Evolutionary conservation across 2,113 vertebrate species (phyloP).

Genomic region (Apodemus sylvaticus): DNA sequence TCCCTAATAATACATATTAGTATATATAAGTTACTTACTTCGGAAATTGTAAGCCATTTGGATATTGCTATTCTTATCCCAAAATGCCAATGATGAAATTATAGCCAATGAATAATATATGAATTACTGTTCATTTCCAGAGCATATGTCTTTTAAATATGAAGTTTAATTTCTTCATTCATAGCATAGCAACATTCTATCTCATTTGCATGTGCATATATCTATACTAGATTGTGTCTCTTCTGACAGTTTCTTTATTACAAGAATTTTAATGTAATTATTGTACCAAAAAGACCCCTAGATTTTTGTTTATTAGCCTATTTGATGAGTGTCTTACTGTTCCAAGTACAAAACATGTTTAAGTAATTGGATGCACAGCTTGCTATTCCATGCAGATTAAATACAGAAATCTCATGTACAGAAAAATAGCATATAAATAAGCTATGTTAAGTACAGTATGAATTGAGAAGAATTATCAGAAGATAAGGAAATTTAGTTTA

Average conservation of each 20-base stretch:
- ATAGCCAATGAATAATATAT: background rate
- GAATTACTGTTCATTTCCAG: background rate
- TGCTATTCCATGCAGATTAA: conserved; percentile 73
- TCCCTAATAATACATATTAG: background rate
- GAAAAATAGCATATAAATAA: conserved; percentile 63
- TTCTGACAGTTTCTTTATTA: background rate
- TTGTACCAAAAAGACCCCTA: conserved; percentile 65
- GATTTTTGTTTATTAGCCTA: conserved; percentile 66
- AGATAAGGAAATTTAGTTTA: background rate
- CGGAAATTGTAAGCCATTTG: background rate
- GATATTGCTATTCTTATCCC: background rate
- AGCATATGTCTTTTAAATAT: conserved; percentile 7
- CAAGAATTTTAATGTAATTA: conserved; percentile 57
- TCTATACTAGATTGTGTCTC: conserved; percentile 41
- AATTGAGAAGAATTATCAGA: conserved; percentile 12
- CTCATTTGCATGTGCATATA: background rate
- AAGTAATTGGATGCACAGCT: conserved; percentile 79
- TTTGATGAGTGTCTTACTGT: conserved; percentile 63
- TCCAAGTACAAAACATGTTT: conserved; percentile 66
- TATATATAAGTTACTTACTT: background rate
- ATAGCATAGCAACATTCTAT: background rate
- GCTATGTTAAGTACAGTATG: conserved; percentile 19
- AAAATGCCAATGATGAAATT: background rate
- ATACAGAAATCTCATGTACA: conserved; percentile 69
- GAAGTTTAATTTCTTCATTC: background rate